Base-by-base conservation (phyloP, 2,888 invertebrate species). In the Cremastobaeus sp. region DNA sequence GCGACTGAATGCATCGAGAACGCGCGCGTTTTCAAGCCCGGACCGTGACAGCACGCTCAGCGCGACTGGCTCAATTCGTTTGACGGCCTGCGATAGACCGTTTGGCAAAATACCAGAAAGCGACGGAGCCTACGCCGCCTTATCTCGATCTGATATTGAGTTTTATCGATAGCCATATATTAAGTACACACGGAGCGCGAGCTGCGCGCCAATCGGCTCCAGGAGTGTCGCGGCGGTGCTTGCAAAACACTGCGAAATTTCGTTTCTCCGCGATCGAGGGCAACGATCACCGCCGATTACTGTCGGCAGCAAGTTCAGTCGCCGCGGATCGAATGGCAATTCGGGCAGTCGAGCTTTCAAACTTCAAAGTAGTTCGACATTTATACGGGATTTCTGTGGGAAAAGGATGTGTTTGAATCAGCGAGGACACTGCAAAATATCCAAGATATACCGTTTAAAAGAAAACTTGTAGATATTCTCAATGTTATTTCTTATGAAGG, bases 81-180 rank as follows among this genome's bases (percentile, higher is more conserved):
- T 74, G 69, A 74, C 65, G 69, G 64, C 50, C 35, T 41, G 25
- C 50, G 34, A 34, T 39, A 43, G 35, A 57, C 62, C 52, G 54
- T 74, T 74, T 74, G 74, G 74, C 74, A 70, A 57, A 65, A 66
- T 66, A 65, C 65, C 74, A 70, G 70, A 74, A 66, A 72, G 60
- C 48, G 60, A 66, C 62, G 74, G 52, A 54, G 55, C 55, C 45
- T 68, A 71, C 54, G 41, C 37, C 17, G 45, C 32, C 55, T 74
- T 74, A 74, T 74, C 74, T 70, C 39, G 25, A 70, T 74, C 60
- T 70, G 74, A 74, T 74, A 70, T 60, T 60, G 60, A 66, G 69
- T 39, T 74, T 74, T 70, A 74, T 70, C 70, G 66, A 66, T 70
- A 62, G 65, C 60, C 66, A 70, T 74, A 69, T 69, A 68, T 74